Conservation (phyloP, 2,113 vertebrate genomes). For the Heterochromis multidens region DNA sequence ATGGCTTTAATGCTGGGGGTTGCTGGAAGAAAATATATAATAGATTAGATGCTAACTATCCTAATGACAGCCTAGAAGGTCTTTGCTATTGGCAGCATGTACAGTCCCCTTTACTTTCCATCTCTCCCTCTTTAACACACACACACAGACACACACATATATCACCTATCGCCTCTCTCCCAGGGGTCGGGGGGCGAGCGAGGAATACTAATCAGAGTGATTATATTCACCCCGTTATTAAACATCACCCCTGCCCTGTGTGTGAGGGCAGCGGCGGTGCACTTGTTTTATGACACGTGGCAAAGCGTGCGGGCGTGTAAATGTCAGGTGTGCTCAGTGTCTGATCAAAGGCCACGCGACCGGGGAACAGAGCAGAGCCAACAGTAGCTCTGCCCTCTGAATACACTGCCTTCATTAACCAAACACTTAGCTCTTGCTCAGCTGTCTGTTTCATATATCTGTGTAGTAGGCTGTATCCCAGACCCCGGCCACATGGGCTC, state of each 20-base stretch:
- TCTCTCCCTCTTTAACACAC: background rate
- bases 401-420: constrained; percentile 96
- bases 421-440: constrained; percentile 67
- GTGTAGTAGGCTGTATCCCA: background rate
- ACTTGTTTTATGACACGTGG: constrained; percentile 96
- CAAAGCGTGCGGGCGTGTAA: constrained; percentile 84
- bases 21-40: constrained; percentile 45
- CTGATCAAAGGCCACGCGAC: constrained; percentile 97
- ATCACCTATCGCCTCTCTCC: constrained; percentile 79
- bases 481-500: background rate
- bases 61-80: constrained; percentile 37
- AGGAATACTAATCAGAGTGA: constrained; percentile 98
- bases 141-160: constrained; percentile 83
- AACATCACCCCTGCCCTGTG: constrained; percentile 95
- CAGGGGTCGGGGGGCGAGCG: constrained; percentile 84
- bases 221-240: constrained; percentile 97
- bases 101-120: constrained; percentile 4
- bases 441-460: constrained; percentile 24
- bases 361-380: constrained; percentile 93
- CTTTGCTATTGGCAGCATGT: constrained; percentile 67
- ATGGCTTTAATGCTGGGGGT: constrained; percentile 99
- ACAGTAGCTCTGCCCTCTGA: constrained; percentile 92
- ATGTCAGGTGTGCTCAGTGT: constrained; percentile 94
- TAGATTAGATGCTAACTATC: constrained; percentile 42
- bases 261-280: constrained; percentile 84